Base-by-base conservation (phyloP, 2,888 invertebrate genomes). In the Beris chalybata region DNA sequence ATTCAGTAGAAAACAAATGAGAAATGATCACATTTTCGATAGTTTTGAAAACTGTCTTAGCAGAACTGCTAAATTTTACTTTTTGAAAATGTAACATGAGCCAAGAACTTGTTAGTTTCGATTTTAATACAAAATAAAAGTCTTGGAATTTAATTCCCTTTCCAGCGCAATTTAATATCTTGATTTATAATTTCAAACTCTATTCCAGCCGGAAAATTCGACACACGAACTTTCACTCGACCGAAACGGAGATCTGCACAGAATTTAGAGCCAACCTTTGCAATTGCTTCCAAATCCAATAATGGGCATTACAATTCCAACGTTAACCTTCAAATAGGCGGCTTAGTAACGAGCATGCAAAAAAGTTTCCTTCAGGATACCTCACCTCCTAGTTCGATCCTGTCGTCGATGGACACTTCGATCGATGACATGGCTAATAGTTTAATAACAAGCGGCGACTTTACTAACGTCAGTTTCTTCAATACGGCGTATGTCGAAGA, bases 151-250 rank as follows among this genome's bases (percentile, higher is more conserved):
- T 22, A 22, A 22, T 22, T 22, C 22, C 22, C 1, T 22, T 22
- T 22, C 22, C 22, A 22, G 22, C 22, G 3, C 22, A 22, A 22
- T 22, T 22, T 3, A 22, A 22, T 22, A 22, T 22, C 22, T 22
- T 22, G 22, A 22, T 22, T 22, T 22, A 22, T 22, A 22, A 22
- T 22, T 22, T 22, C 22, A 22, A 22, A 22, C 3, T 22, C 22
- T 22, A 67, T 71, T 72, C 55, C 71, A 80, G 80, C 74, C 59
- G 75, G 76, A 70, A 79, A 78, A 74, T 71, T 77, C 67, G 80
- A 80, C 69, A 78, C 80, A 59, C 77, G 79, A 74, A 81, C 81
- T 67, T 81, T 80, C 69, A 81, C 81, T 67, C 75, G 81, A 61
- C 78, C 81, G 15, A 79, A 79, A 71, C 75, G 78, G 67, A 76